Evolutionary conservation across 64 coral and sea anemone species (phyloP).

Genomic region (Stichodactyla helianthus): DNA sequence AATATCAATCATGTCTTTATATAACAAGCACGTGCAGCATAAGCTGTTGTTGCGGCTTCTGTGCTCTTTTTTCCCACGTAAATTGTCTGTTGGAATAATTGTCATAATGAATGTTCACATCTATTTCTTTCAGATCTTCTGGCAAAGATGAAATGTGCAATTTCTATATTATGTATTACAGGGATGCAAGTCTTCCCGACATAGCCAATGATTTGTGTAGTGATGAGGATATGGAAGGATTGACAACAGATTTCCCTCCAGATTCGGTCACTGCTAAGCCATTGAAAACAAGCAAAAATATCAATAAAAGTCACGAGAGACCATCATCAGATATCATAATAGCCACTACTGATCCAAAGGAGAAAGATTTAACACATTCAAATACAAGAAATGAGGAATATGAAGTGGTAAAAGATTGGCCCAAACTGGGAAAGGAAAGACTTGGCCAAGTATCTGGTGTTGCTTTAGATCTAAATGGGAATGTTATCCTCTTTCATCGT

Average conservation of each 20-base stretch:
- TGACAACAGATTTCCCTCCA: slow-evolving; percentile 34
- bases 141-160: slow-evolving; percentile 70
- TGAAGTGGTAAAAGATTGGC: slow-evolving; percentile 40
- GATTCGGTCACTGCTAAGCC: slow-evolving; percentile 23
- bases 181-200: background rate
- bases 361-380: background rate
- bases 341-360: background rate
- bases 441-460: slow-evolving; percentile 72
- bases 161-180: slow-evolving; percentile 70
- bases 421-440: slow-evolving; percentile 22
- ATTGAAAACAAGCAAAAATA: background rate
- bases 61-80: too few species aligned
- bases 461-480: slow-evolving; percentile 47
- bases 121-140: slow-evolving; percentile 30
- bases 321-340: background rate
- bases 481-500: slow-evolving; percentile 73
- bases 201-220: slow-evolving; percentile 22
- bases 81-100: too few species aligned
- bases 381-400: background rate
- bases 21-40: too few species aligned
- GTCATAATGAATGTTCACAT: too few species aligned
- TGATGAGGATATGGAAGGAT: slow-evolving; percentile 9
- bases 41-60: too few species aligned
- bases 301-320: slow-evolving; percentile 1
- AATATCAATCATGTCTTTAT: too few species aligned